Conservation (phyloP, 1,140 invertebrate genomes). For the Oryzaephilus surinamensis region DNA sequence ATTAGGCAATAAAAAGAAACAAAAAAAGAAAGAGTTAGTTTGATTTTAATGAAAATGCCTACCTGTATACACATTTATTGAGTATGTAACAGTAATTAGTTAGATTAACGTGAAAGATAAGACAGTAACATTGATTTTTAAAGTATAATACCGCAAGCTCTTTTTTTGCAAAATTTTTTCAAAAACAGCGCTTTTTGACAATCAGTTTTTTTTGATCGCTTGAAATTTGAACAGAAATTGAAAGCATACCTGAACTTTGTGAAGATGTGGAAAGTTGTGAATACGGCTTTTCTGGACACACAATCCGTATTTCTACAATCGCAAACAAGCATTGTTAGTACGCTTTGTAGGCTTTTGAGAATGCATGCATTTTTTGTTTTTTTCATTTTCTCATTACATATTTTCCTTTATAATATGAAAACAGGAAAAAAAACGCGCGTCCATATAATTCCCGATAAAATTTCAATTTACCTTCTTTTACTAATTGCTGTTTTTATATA, state of each 20-base stretch:
- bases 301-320: constrained; percentile 38
- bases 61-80: neutral
- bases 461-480: neutral
- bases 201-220: too few relatives aligned
- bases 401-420: constrained; percentile 10
- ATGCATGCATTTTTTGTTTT: constrained; percentile 17
- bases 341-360: constrained; percentile 17
- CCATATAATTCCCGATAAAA: neutral
- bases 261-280: constrained; percentile 37
- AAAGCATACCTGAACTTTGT: constrained; percentile 34
- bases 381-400: constrained; percentile 2
- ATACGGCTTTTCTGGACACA: constrained; percentile 36
- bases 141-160: too few relatives aligned
- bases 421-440: neutral
- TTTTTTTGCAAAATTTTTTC: too few relatives aligned
- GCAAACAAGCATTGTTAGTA: constrained; percentile 35
- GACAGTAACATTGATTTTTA: too few relatives aligned
- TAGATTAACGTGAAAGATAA: too few relatives aligned
- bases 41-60: too few relatives aligned
- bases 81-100: constrained; percentile 4
- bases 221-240: constrained; percentile 8
- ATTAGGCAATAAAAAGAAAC: neutral
- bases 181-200: too few relatives aligned
- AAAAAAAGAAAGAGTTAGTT: too few relatives aligned
- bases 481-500: constrained; percentile 1